These are phyloP conservation scores for Caenorhabditis sp. DNA, from an alignment of 2,888 invertebrate genomes.

Conservation along the genomic window DNA sequence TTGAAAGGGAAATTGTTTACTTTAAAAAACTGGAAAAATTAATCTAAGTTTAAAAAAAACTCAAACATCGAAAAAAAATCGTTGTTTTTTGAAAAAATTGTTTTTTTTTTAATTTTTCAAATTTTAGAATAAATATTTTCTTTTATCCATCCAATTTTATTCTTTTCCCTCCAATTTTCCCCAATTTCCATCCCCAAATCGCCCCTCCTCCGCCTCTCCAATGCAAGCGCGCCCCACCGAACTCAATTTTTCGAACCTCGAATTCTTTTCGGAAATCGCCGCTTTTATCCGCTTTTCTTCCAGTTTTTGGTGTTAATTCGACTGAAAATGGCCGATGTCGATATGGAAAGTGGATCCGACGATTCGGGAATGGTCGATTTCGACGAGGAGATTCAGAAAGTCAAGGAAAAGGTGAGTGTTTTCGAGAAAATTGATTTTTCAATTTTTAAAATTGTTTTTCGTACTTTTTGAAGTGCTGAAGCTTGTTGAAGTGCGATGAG, in stretches of 20 bases:
- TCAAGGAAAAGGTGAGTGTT: conserved; percentile 33
- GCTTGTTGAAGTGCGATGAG: too few relatives aligned
- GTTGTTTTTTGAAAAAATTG: background rate
- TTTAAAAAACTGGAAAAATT: too few relatives aligned
- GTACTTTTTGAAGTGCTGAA: too few relatives aligned
- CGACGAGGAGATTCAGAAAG: conserved; percentile 45
- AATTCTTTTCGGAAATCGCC: background rate
- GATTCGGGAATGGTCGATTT: conserved; percentile 44
- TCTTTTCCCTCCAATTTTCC: background rate
- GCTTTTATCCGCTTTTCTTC: conserved; percentile 1
- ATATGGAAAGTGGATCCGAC: conserved; percentile 51
- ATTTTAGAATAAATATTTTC: too few relatives aligned
- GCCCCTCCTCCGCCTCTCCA: background rate
- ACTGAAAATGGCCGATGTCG: conserved; percentile 48
- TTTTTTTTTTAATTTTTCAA: background rate
- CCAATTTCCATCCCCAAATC: background rate
- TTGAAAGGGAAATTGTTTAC: too few relatives aligned
- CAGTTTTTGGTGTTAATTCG: background rate
- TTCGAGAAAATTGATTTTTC: too few relatives aligned
- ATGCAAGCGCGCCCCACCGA: conserved; percentile 44
- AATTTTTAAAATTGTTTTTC: background rate
- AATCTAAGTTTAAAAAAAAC: too few relatives aligned
- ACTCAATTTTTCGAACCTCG: conserved; percentile 31
- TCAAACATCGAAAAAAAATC: too few relatives aligned
- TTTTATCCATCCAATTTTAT: background rate